Evolutionary conservation across 2,797 vertebrate species (phyloP).

Genomic region (Crax fasciolata): DNA sequence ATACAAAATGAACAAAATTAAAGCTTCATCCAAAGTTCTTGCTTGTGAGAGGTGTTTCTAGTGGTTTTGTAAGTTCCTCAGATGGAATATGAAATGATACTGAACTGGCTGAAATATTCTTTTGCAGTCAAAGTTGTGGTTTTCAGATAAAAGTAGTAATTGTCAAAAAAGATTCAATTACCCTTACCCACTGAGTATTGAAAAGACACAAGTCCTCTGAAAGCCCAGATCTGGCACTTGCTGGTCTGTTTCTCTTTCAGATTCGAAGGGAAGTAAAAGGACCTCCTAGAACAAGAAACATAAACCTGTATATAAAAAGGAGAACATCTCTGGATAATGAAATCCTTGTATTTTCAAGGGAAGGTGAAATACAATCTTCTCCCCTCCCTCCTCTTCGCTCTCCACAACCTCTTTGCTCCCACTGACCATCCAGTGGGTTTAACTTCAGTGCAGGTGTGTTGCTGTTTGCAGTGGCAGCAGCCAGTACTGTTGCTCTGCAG

Average conservation of each 20-base stretch:
- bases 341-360: background rate
- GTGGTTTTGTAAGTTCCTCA: background rate
- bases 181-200: background rate
- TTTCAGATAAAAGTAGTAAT: background rate
- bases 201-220: background rate
- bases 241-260: background rate
- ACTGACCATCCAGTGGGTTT: background rate
- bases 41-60: background rate
- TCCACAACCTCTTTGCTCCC: background rate
- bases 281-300: background rate
- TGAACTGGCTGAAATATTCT: background rate
- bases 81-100: background rate
- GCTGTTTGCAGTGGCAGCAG: background rate
- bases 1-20: background rate
- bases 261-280: background rate
- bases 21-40: background rate
- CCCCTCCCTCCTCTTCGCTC: background rate
- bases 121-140: background rate
- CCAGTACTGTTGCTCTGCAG: background rate
- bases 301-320: background rate
- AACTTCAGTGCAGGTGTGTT: background rate
- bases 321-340: background rate
- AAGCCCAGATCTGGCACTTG: background rate
- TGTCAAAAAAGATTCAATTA: background rate
- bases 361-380: background rate